phyloP scores from a whole-genome alignment of 1,140 invertebrate genomes.

The Cydia fagiglandana region DNA sequence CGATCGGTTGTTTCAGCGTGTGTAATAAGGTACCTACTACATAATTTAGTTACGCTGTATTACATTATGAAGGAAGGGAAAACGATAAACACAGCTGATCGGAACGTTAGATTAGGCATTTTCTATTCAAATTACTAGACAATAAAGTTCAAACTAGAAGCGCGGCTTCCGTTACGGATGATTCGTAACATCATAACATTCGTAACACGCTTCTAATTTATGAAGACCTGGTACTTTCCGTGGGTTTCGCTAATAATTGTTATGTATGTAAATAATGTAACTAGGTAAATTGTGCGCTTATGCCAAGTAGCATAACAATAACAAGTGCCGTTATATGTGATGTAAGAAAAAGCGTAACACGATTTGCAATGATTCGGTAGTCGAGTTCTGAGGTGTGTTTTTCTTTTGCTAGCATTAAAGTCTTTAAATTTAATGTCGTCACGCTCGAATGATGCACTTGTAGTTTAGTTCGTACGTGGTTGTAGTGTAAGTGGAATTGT shows the following conservation, averaged over 20 bases:
- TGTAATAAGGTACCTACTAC: neutral
- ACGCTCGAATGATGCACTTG: too few species aligned
- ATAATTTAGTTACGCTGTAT: constrained; percentile 22
- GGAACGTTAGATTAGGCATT: neutral
- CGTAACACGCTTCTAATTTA: constrained; percentile 35
- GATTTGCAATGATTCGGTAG: neutral
- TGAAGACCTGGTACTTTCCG: constrained; percentile 37
- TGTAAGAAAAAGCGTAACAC: constrained; percentile 39
- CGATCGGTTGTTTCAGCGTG: neutral
- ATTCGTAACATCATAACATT: constrained; percentile 9
- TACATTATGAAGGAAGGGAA: constrained; percentile 20
- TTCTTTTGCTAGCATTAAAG: too few species aligned
- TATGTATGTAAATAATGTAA: constrained; percentile 27
- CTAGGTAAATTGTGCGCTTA: constrained; percentile 31
- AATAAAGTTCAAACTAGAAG: neutral
- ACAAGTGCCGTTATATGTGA: neutral
- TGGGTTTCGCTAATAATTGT: constrained; percentile 20
- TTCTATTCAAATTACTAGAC: neutral
- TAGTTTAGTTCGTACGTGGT: too few species aligned
- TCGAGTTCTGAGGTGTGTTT: neutral
- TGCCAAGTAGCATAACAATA: neutral
- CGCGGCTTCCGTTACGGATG: neutral
- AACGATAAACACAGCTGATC: neutral
- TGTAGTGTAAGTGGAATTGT: too few species aligned
- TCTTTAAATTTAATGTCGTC: too few species aligned